Base-by-base conservation (phyloP, 2,888 invertebrate genomes). In the Sphecodes monilicornis region DNA sequence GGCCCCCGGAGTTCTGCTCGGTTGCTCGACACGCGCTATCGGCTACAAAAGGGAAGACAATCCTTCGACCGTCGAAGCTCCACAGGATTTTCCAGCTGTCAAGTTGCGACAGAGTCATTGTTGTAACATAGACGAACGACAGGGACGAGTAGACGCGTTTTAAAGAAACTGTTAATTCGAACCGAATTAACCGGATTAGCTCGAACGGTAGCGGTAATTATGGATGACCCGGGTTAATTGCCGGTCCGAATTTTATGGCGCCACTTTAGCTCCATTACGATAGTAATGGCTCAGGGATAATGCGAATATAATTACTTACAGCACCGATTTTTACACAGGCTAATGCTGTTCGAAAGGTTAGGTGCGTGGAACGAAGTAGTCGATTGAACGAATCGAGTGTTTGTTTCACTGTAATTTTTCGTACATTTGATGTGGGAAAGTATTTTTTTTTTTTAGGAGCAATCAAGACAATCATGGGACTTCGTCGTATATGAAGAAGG, bases 41-140 rank as follows among this genome's bases (percentile, higher is more conserved):
- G 57, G 69, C 13, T 43, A 74, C 82, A 80, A 80, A 74, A 70
- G 80, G 80, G 26, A 74, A 70, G 80, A 74, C 74, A 26, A 60
- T 70, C 73, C 80, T 70, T 80, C 69, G 43, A 60, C 39, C 69
- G 50, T 74, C 73, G 60, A 80, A 82, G 69, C 74, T 70, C 26
- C 26, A 6, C 8, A 22, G 32, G n/a, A 26, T 57, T 26, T n/a
- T 57, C 57, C 26, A 13, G 26, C 57, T 13, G 1, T 5, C 26
- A 5, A 11, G 4, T 26, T 26, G 13, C 26, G 26, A 6, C 11
- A 2, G 39, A 46, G 32, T 60, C n/a, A 66, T 57, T 73, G 18
- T n/a, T 39, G 36, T 10, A 3, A 22, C 32, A 32, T 13, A 2
- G 68, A 13, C 22, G 6, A 13, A 16, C 18, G 29, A n/a, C 39